phyloP scores from a whole-genome alignment of 2,888 invertebrate species.

The Cryptophagus acutangulus region DNA sequence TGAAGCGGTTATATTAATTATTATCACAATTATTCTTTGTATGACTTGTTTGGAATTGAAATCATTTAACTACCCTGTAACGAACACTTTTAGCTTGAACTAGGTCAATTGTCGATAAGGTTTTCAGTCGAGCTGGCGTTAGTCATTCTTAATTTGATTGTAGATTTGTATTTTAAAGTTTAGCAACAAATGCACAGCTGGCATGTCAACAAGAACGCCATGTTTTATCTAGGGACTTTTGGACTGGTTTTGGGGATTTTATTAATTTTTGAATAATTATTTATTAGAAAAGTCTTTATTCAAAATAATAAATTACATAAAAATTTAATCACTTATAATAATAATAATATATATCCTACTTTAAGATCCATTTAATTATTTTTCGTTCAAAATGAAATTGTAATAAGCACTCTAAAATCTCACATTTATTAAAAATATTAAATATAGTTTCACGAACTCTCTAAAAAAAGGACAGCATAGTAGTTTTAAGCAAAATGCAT shows the following conservation, averaged over 20 bases:
- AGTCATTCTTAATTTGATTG: no score
- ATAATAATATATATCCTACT: slow-evolving; percentile 7
- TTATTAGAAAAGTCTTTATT: slow-evolving; percentile 17
- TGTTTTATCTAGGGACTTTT: slow-evolving; percentile 11
- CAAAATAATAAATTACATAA: slow-evolving; percentile 16
- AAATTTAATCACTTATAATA: slow-evolving; percentile 4
- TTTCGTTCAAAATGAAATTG: no score
- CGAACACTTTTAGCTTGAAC: no score
- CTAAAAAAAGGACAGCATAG: slow-evolving; percentile 19
- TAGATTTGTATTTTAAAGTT: no score
- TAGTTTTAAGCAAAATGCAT: slow-evolving; percentile 14
- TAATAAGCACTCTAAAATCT: slow-evolving; percentile 17
- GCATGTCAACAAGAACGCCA: slow-evolving; percentile 21
- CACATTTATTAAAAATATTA: slow-evolving; percentile 14
- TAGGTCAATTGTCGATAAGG: no score
- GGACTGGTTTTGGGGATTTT: neutral
- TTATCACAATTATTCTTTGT: no score
- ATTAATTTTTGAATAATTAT: slow-evolving; percentile 1
- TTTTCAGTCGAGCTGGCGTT: no score
- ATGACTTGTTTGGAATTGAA: no score
- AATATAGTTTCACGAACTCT: slow-evolving; percentile 17
- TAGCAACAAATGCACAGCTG: slow-evolving; percentile 13
- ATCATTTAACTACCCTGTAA: no score
- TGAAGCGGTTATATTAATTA: no score
- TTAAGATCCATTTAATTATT: no score